Base-by-base conservation (phyloP, 1,140 invertebrate genomes). In the Magallana ariakensis region DNA sequence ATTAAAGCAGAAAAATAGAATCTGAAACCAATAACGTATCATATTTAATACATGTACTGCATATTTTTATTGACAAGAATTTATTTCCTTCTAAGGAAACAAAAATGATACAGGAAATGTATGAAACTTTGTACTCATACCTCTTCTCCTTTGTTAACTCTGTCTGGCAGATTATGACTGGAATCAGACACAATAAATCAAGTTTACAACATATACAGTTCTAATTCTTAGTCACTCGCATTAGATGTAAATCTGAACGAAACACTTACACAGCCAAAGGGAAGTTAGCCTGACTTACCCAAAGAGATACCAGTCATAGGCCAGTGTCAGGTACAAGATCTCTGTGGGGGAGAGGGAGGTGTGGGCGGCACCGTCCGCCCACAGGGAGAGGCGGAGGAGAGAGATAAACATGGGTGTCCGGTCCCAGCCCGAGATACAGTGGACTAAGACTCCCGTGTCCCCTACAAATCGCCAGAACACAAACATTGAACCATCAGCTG, bases 401-500 rank as follows among this genome's bases (percentile, higher is more conserved):
- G 97, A 97, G 54, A 98, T 96, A 93, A 97, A 98, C 80, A 98
- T 93, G 0, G 97, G 97, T 2, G 97, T 98, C 26, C 97, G 95
- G 95, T 98, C 97, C 97, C 97, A 98, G 10, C 97, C 97, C 90
- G 97, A 97, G 90, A 98, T 98, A 94, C 97, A 98, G 92, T 98
- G 97, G 58, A 98, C 96, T n/a, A 98, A 93, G 87, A 98, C 93
- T n/a, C 97, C 97, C 83, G 86, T 90, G 62, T 93, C 90, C 22
- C 93, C 94, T 95, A 88, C 15, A 91, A 91, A 60, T 80, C 5
- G 1, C 15, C 19, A 62, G 8, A 6, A 16, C 60, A 62, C 33
- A 16, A 16, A 62, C 60, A 62, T 15, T 19, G 19, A 62, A 5
- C 2, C 60, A 62, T 16, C 60, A 62, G 8, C 19, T 5, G 15